Evolutionary conservation across 2,888 invertebrate species (phyloP).

Genomic region (Hypomecis punctinalis): DNA sequence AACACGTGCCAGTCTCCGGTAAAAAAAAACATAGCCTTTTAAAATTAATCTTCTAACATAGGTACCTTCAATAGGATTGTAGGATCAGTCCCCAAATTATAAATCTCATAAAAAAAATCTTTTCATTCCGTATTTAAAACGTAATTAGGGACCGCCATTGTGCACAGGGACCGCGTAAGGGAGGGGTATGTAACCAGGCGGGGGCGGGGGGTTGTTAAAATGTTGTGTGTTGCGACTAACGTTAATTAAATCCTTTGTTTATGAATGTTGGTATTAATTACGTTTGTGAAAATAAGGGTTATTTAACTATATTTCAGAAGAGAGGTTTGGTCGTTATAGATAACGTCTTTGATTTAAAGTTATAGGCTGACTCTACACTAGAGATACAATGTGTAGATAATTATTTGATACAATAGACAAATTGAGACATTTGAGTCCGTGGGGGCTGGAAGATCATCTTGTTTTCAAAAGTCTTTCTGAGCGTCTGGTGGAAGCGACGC

Average conservation of each 20-base stretch:
- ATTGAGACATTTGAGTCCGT: background rate
- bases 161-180: conserved; percentile 2
- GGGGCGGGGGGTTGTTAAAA: background rate
- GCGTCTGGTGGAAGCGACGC: too few relatives aligned
- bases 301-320: background rate
- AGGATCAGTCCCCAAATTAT: background rate
- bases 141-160: conserved; percentile 7
- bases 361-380: too few relatives aligned
- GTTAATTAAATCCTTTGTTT: conserved; percentile 20
- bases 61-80: too few relatives aligned
- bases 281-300: conserved; percentile 1
- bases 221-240: conserved; percentile 10
- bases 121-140: background rate
- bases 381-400: too few relatives aligned
- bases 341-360: background rate
- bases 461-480: too few relatives aligned
- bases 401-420: background rate
- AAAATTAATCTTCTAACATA: too few relatives aligned
- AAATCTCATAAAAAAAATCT: background rate
- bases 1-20: too few relatives aligned
- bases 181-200: conserved; percentile 1
- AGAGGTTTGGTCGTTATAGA: too few relatives aligned
- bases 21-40: too few relatives aligned
- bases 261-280: conserved; percentile 14
- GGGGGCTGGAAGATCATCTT: too few relatives aligned